Conservation (phyloP, 2,888 invertebrate genomes). For the Gortyna flavago region DNA sequence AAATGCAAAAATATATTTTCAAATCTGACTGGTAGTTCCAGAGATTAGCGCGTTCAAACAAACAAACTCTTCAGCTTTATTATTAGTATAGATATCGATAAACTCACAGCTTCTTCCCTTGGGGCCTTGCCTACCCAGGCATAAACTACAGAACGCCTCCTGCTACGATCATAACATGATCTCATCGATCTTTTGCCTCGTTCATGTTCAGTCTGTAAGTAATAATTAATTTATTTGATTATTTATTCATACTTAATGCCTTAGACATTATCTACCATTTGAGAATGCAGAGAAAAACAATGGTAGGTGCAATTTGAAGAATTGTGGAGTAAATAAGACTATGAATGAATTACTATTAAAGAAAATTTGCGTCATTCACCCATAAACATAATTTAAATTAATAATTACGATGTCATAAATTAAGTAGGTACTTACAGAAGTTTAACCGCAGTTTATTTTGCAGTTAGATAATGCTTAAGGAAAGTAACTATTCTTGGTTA, state of each 20-base stretch:
- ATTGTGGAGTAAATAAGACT: not conserved
- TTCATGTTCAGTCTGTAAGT: too few species aligned
- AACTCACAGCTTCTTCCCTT: too few species aligned
- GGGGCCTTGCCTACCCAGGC: too few species aligned
- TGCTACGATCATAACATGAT: too few species aligned
- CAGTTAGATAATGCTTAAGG: slow-evolving; percentile 13
- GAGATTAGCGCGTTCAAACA: too few species aligned
- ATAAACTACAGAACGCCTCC: too few species aligned
- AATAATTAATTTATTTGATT: slow-evolving; percentile 81
- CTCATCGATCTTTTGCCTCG: too few species aligned
- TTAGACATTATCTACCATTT: not conserved
- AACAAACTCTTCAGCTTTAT: too few species aligned
- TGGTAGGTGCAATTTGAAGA: not conserved
- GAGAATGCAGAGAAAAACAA: not conserved
- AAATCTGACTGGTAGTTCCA: too few species aligned
- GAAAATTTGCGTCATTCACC: not conserved
- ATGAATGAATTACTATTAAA: not conserved
- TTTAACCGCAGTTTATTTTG: not conserved
- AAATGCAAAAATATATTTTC: too few species aligned
- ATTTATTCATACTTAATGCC: too few species aligned
- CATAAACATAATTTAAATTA: not conserved
- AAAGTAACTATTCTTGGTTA: slow-evolving; percentile 7
- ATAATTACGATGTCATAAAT: not conserved
- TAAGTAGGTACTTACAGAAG: not conserved
- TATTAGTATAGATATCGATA: too few species aligned